These are phyloP conservation scores for Pandion haliaetus DNA, from an alignment of 2,113 vertebrate species.

Conservation along the genomic window DNA sequence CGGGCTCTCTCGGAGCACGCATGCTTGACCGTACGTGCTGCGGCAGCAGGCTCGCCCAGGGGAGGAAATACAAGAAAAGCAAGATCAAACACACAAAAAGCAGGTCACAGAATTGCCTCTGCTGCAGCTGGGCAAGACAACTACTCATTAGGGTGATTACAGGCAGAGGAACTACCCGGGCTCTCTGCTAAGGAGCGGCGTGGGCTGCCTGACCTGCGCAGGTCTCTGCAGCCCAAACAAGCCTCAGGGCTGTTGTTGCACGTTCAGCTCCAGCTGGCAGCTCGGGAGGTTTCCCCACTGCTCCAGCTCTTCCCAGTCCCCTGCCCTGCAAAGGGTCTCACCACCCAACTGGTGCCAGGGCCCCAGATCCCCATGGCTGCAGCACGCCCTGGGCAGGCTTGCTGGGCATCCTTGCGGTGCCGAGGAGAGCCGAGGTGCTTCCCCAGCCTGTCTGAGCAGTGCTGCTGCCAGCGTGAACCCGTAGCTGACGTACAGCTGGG, in stretches of 20 bases:
- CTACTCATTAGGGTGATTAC: neutral
- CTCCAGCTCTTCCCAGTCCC: fast-evolving
- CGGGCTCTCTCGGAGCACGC: fast-evolving
- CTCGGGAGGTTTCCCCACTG: neutral
- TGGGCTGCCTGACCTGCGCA: neutral
- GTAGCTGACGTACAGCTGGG: fast-evolving
- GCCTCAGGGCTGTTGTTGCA: neutral
- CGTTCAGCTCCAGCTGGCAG: neutral
- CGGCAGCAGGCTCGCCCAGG: neutral
- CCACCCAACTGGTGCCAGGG: fast-evolving
- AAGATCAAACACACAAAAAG: neutral
- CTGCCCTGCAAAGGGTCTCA: neutral
- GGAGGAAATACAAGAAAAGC: fast-evolving
- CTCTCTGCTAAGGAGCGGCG: neutral
- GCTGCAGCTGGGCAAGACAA: neutral
- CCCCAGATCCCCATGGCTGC: fast-evolving
- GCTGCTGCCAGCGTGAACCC: neutral
- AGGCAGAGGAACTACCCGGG: neutral
- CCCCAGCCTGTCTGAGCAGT: neutral
- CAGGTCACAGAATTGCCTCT: neutral
- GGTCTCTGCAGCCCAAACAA: neutral
- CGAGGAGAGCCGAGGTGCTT: fast-evolving
- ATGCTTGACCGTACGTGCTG: fast-evolving
- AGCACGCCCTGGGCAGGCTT: fast-evolving
- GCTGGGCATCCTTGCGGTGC: neutral